Conservation (phyloP, 2,888 invertebrate species). For the Sepioteuthis lessoniana region DNA sequence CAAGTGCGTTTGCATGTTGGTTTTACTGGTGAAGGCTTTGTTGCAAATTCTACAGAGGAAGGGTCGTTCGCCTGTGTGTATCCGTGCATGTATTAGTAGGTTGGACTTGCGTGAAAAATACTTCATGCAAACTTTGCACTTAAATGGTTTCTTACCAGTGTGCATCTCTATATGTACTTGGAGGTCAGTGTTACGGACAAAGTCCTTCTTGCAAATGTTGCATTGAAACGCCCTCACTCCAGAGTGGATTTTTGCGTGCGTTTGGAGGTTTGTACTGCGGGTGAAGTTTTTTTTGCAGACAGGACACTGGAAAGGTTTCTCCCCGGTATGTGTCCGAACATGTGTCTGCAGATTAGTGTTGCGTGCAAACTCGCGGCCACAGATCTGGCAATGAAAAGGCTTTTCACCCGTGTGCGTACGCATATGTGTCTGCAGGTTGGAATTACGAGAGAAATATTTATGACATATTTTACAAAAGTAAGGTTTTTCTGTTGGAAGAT, state of each 20-base stretch:
- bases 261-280: neutral
- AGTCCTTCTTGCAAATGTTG: neutral
- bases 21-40: neutral
- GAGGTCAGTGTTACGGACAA: neutral
- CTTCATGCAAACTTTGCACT: neutral
- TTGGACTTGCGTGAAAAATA: neutral
- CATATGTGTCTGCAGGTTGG: neutral
- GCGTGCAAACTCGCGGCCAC: neutral
- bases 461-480: neutral
- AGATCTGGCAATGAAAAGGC: neutral
- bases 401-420: neutral
- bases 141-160: neutral
- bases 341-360: neutral
- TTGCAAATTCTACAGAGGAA: neutral
- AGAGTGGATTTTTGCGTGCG: neutral
- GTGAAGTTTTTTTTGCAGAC: neutral
- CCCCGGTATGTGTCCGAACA: neutral
- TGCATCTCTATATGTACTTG: neutral
- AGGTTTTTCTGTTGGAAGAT: neutral
- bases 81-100: neutral
- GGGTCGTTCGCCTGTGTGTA: neutral
- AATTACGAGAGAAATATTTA: neutral
- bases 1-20: neutral
- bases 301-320: neutral
- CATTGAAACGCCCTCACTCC: neutral